Evolutionary conservation across 2,888 invertebrate species (phyloP).

Genomic region (Hypomecis punctinalis): DNA sequence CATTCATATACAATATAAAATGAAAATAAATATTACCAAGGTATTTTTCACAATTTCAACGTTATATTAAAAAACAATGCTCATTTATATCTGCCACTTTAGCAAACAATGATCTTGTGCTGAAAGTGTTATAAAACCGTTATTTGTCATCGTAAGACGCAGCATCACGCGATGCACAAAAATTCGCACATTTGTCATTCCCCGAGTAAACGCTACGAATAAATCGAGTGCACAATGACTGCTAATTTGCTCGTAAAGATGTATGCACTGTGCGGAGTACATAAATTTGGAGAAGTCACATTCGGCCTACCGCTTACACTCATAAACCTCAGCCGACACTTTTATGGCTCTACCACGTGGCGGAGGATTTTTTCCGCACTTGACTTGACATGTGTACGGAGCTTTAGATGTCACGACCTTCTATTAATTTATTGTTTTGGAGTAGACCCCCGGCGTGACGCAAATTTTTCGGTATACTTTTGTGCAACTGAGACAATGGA

Average conservation of each 20-base stretch:
- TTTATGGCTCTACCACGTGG: constrained; percentile 84
- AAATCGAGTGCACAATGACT: constrained; percentile 82
- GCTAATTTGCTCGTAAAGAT: constrained; percentile 84
- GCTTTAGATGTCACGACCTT: constrained; percentile 65
- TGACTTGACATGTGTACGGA: constrained; percentile 78
- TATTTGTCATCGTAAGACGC: constrained; percentile 37
- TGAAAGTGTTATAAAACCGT: constrained; percentile 33
- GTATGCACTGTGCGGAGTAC: constrained; percentile 76
- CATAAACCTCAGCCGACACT: constrained; percentile 83
- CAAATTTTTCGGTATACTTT: constrained; percentile 25
- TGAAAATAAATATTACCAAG: too few species aligned
- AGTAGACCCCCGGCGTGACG: constrained; percentile 66
- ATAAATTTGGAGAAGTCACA: constrained; percentile 80
- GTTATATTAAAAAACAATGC: neutral
- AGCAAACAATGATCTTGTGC: constrained; percentile 15
- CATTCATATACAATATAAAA: neutral
- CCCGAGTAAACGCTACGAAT: constrained; percentile 66
- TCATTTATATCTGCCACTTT: constrained; percentile 16
- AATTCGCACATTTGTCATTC: constrained; percentile 80
- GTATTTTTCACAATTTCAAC: neutral
- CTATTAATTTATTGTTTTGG: constrained; percentile 80
- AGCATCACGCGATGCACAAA: constrained; percentile 51
- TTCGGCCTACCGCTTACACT: constrained; percentile 83
- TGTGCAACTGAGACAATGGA: constrained; percentile 43
- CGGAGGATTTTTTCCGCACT: constrained; percentile 80